Percentiles rank a stretch among this genome's conserved stretches.
Conservation (phyloP, 2,797 vertebrate genomes). For the Orestias chungarensis region DNA sequence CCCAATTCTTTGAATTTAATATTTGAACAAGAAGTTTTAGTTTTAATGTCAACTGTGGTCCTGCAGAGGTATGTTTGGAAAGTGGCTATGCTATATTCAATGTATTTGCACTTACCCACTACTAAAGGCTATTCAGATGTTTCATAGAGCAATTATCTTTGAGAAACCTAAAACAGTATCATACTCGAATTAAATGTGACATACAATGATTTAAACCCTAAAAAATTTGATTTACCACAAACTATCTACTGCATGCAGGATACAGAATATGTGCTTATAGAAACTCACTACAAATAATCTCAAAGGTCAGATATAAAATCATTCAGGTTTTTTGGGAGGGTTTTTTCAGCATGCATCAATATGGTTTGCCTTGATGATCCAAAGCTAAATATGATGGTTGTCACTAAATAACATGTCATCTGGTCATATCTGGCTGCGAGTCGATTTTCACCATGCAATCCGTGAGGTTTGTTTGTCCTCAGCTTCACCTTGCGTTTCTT, state of each 20-base stretch:
- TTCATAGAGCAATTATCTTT: not conserved
- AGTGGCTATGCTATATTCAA: not conserved
- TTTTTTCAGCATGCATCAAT: not conserved
- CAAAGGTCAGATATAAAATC: not conserved
- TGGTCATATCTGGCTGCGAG: constrained; percentile 30
- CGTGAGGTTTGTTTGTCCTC: constrained; percentile 36
- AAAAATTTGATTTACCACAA: no score
- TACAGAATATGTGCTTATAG: not conserved
- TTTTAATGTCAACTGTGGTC: no score
- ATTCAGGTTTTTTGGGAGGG: not conserved
- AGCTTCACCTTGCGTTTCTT: constrained; percentile 28
- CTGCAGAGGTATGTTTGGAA: not conserved
- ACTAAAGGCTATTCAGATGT: not conserved
- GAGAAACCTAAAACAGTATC: not conserved
- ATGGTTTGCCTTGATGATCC: constrained; percentile 33
- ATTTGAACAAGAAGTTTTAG: not conserved
- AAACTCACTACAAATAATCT: not conserved
- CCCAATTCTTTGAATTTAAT: constrained; percentile 2
- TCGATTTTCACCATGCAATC: constrained; percentile 14
- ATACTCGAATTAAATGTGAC: no score
- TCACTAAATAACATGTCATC: constrained; percentile 43
- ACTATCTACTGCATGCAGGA: not conserved
- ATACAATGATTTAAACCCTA: no score
- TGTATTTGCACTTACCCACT: not conserved
- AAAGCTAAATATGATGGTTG: constrained; percentile 51